Percentiles rank a stretch among this genome's conserved stretches.
These are phyloP conservation scores for Hormaphis cornu DNA, from an alignment of 1,140 invertebrate genomes.

Conservation along the genomic window DNA sequence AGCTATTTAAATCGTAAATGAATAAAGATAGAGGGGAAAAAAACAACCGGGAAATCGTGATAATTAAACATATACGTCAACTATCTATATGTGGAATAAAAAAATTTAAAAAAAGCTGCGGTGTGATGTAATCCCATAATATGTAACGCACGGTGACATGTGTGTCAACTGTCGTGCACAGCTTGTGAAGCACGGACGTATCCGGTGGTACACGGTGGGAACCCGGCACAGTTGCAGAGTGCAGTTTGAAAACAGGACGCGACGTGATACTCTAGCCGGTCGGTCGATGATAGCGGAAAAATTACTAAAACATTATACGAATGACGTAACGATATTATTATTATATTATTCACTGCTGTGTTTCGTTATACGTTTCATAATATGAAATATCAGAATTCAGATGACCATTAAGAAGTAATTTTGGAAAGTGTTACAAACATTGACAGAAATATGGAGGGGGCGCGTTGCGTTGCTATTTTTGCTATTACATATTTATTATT, in stretches of 20 bases:
- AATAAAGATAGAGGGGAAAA: no score
- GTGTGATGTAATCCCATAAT: conserved; percentile 5
- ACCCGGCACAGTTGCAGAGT: not conserved
- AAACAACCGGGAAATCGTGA: not conserved
- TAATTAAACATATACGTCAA: not conserved
- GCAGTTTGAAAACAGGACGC: not conserved
- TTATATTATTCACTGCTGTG: no score
- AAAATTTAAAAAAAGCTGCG: not conserved
- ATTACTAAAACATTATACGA: not conserved
- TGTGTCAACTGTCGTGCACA: not conserved
- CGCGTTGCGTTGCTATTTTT: no score
- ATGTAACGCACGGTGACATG: not conserved
- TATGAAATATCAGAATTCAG: no score
- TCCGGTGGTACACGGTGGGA: not conserved
- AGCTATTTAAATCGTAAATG: not conserved
- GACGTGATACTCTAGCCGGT: not conserved
- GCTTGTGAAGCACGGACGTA: not conserved
- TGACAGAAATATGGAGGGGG: no score
- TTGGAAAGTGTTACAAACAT: no score
- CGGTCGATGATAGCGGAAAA: not conserved
- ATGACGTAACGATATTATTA: no score
- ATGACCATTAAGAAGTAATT: no score
- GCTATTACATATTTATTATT: no score
- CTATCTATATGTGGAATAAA: not conserved
- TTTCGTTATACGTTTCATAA: no score